phyloP scores from a whole-genome alignment of 2,888 invertebrate genomes.

The Cephus nigrinus region DNA sequence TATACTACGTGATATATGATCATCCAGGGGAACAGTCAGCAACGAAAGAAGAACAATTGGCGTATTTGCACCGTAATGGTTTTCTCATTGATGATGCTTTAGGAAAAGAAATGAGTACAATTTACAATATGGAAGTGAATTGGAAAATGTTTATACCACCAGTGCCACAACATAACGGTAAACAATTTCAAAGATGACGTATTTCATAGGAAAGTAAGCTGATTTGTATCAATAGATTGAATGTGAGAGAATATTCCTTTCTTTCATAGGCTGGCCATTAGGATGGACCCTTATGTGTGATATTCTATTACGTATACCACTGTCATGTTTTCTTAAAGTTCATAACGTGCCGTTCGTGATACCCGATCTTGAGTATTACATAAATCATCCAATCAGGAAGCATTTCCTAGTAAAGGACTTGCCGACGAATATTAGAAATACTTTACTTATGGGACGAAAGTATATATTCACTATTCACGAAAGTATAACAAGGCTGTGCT shows the following conservation, averaged over 20 bases:
- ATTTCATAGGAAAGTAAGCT: background rate
- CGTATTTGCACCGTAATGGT: slow-evolving; percentile 48
- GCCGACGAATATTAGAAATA: slow-evolving; percentile 69
- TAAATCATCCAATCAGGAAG: slow-evolving; percentile 76
- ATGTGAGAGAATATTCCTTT: background rate
- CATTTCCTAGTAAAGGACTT: slow-evolving; percentile 74
- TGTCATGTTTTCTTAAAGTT: slow-evolving; percentile 77
- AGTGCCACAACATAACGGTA: slow-evolving; percentile 70
- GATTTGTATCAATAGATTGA: background rate
- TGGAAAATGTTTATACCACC: slow-evolving; percentile 83
- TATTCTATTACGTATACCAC: slow-evolving; percentile 75
- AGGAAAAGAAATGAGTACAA: slow-evolving; percentile 65
- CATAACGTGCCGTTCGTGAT: slow-evolving; percentile 72
- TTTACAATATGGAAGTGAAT: slow-evolving; percentile 69
- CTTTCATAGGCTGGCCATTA: slow-evolving; percentile 66
- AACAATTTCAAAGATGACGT: background rate
- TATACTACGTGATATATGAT: slow-evolving; percentile 77
- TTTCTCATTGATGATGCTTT: slow-evolving; percentile 61
- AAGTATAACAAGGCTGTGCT: slow-evolving; percentile 71
- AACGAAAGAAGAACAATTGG: slow-evolving; percentile 45
- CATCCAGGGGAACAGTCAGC: slow-evolving; percentile 62
- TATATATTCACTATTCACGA: slow-evolving; percentile 72
- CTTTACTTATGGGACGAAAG: slow-evolving; percentile 69
- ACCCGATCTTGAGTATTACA: slow-evolving; percentile 70
- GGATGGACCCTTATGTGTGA: slow-evolving; percentile 82